phyloP scores from a whole-genome alignment of 2,113 vertebrate species.

The Triplophysa siluroides region DNA sequence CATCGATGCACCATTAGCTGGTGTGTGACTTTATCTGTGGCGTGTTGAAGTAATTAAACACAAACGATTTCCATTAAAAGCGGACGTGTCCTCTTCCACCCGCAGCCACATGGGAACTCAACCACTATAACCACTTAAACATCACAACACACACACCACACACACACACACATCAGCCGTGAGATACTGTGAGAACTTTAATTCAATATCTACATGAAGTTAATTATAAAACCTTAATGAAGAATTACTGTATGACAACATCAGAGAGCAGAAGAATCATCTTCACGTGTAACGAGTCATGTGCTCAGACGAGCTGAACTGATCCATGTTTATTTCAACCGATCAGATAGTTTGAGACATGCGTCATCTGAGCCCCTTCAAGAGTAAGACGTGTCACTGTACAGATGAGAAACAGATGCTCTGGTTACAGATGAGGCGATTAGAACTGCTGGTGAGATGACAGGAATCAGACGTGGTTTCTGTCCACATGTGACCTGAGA shows the following conservation, averaged over 20 bases:
- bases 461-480: no score
- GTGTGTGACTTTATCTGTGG: constrained; percentile 51
- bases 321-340: no score
- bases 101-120: constrained; percentile 46
- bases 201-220: neutral
- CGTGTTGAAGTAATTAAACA: constrained; percentile 60
- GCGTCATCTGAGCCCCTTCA: no score
- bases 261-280: neutral
- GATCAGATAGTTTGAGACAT: no score
- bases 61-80: constrained; percentile 63
- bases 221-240: neutral
- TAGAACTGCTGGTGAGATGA: neutral
- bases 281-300: no score
- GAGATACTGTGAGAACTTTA: neutral
- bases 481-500: neutral
- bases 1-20: constrained; percentile 51
- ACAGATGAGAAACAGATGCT: no score
- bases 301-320: no score
- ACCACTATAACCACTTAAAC: constrained; percentile 45
- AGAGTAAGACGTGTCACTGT: no score
- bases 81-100: constrained; percentile 46
- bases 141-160: neutral
- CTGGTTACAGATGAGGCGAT: no score
- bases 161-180: no score
- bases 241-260: neutral